These are phyloP conservation scores for Ectropis crepuscularia DNA, from an alignment of 2,888 invertebrate genomes.

Conservation along the genomic window DNA sequence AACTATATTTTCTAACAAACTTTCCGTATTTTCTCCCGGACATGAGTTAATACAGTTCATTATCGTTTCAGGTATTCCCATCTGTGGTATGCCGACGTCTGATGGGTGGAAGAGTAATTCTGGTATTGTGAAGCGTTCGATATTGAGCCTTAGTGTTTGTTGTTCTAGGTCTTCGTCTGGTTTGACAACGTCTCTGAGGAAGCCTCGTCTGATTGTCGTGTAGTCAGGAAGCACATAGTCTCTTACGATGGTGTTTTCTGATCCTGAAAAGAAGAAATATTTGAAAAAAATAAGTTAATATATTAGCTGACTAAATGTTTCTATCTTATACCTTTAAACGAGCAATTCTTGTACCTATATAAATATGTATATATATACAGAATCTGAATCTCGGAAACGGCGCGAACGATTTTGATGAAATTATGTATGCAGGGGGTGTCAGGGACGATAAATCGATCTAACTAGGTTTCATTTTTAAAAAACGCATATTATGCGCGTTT, in stretches of 20 bases:
- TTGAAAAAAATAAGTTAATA: too few relatives aligned
- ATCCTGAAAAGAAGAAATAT: slow-evolving; percentile 56
- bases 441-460: too few relatives aligned
- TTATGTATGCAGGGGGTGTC: too few relatives aligned
- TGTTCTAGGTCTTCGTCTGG: slow-evolving; percentile 83
- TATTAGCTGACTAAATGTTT: too few relatives aligned
- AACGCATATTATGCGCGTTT: too few relatives aligned
- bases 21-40: slow-evolving; percentile 89
- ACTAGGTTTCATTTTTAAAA: too few relatives aligned
- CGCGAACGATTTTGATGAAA: too few relatives aligned
- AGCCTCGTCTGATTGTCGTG: slow-evolving; percentile 94
- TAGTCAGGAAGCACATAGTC: slow-evolving; percentile 99
- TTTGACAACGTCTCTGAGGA: slow-evolving; percentile 68
- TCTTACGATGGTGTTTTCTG: slow-evolving; percentile 89
- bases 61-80: slow-evolving; percentile 96
- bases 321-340: too few relatives aligned
- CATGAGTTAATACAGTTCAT: slow-evolving; percentile 90
- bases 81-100: slow-evolving; percentile 95
- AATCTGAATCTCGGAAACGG: too few relatives aligned
- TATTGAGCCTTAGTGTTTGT: slow-evolving; percentile 94
- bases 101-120: slow-evolving; percentile 97
- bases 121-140: slow-evolving; percentile 97
- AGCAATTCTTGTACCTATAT: too few relatives aligned
- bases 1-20: slow-evolving; percentile 92
- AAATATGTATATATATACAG: too few relatives aligned